Evolutionary conservation across 2,113 vertebrate species (phyloP), one percentile per base, ranked within the genome.

Genomic region (Pelodiscus sinensis): DNA sequence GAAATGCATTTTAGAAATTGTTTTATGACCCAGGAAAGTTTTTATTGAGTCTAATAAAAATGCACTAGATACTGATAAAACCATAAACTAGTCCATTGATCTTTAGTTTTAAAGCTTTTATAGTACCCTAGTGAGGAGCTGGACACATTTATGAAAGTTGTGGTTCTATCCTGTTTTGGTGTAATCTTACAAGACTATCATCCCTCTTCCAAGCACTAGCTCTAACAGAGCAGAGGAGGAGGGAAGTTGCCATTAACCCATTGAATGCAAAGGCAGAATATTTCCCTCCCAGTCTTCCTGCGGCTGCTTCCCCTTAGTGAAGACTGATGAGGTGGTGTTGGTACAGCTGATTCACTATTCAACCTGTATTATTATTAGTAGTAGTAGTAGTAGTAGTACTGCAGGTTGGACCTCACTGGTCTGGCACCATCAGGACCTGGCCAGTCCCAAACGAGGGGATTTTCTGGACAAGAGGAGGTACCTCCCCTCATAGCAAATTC

Each of bases 261-360:
- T 68, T 15, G 65, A n/a, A 68, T 8, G 65, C 15, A n/a, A n/a
- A 68, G 65, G 25, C 25, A 16, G 31, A 16, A n/a, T 31, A 16
- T 8, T 68, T n/a, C 31, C n/a, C 31, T 12, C 68, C 55, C 75
- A 9, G 44, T 3, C 12, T 68, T 56, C 35, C 77, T 57, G n/a
- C 57, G 1, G 0, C 0, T 2, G 24, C 22, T 68, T 54, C 58
- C 79, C 57, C 31, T 3, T n/a, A 15, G 8, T 1, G 31, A 16
- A 5, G 2, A 73, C 25, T 38, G 13, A 24, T 91, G 14, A 31
- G 31, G 31, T 65, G 60, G 29, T 65, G 10, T 29, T 65, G 60
- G 25, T 65, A 65, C 60, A 65, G 60, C 29, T 65, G 60, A 27
- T 65, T 22, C 29, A 27, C 29, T 65, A 29, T 65, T 65, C 44